These are phyloP conservation scores for Phoxinus dragarum DNA, from an alignment of 2,797 vertebrate species.

Conservation along the genomic window DNA sequence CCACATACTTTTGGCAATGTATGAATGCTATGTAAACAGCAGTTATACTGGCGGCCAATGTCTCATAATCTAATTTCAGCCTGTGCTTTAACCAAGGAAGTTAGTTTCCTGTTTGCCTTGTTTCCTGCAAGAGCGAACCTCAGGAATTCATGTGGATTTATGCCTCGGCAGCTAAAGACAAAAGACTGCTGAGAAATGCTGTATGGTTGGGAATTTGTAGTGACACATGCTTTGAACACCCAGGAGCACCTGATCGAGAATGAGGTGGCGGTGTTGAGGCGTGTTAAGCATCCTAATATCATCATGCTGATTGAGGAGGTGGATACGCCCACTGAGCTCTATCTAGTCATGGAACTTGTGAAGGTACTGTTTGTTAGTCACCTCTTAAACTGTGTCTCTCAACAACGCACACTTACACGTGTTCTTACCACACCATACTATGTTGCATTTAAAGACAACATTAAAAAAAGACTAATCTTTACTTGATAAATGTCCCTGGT, in stretches of 20 bases:
- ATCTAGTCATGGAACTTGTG: constrained; percentile 93
- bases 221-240: constrained; percentile 34
- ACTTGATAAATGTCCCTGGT: neutral
- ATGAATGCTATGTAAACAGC: neutral
- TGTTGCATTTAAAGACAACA: neutral
- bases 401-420: neutral
- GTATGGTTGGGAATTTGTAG: neutral
- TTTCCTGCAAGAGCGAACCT: constrained; percentile 33
- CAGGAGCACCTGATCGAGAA: constrained; percentile 98
- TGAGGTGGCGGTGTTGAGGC: constrained; percentile 93
- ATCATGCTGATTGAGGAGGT: constrained; percentile 97
- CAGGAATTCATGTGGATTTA: constrained; percentile 22
- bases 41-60: neutral
- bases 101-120: constrained; percentile 45
- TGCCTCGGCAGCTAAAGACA: constrained; percentile 26
- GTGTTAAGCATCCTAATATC: constrained; percentile 96
- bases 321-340: constrained; percentile 90
- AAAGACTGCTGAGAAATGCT: constrained; percentile 22
- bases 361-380: constrained; percentile 51
- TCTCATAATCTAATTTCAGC: constrained; percentile 20
- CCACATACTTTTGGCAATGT: constrained; percentile 1
- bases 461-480: neutral
- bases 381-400: neutral
- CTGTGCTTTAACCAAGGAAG: constrained; percentile 36
- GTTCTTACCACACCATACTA: neutral